These are phyloP conservation scores for Pimpla rufipes DNA, from an alignment of 2,888 invertebrate genomes.

Conservation along the genomic window DNA sequence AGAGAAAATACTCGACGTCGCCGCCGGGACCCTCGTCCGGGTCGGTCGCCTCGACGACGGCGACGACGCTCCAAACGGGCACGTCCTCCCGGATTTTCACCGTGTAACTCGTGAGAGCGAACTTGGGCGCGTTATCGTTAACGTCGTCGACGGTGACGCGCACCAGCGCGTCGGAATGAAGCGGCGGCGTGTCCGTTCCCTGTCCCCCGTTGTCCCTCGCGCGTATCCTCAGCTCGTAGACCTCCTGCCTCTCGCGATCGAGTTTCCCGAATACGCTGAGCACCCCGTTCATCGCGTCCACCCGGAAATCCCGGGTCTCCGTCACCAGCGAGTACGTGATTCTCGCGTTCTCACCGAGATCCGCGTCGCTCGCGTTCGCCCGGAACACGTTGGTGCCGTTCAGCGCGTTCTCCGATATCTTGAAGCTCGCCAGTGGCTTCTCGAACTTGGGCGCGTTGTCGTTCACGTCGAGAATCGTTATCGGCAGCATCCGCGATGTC, in stretches of 20 bases:
- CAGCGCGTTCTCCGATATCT: constrained; percentile 94
- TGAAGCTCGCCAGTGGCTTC: constrained; percentile 92
- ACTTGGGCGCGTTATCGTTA: constrained; percentile 95
- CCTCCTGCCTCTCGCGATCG: constrained; percentile 94
- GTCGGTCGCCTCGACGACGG: constrained; percentile 93
- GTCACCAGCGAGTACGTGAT: constrained; percentile 91
- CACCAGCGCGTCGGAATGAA: constrained; percentile 93
- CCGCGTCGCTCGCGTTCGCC: constrained; percentile 94
- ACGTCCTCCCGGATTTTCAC: constrained; percentile 97
- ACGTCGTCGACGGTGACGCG: constrained; percentile 94
- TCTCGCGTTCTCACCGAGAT: constrained; percentile 92
- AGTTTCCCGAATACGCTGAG: constrained; percentile 91
- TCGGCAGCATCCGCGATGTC: constrained; percentile 91
- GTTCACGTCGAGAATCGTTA: constrained; percentile 94
- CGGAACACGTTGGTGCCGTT: constrained; percentile 95
- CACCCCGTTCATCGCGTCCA: constrained; percentile 92
- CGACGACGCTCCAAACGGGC: constrained; percentile 94
- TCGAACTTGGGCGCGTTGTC: constrained; percentile 96
- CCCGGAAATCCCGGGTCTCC: constrained; percentile 92
- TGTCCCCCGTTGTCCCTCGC: constrained; percentile 92
- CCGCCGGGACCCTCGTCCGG: constrained; percentile 95
- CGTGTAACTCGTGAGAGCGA: constrained; percentile 90
- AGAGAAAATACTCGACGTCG: constrained; percentile 92
- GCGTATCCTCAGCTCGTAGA: constrained; percentile 92
- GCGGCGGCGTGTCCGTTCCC: constrained; percentile 86